A percentile compares a stretch with the other conserved stretches of the same genome.
These are phyloP conservation scores for Prochilodus magdalenae DNA, from an alignment of 2,113 vertebrate genomes.

Conservation along the genomic window DNA sequence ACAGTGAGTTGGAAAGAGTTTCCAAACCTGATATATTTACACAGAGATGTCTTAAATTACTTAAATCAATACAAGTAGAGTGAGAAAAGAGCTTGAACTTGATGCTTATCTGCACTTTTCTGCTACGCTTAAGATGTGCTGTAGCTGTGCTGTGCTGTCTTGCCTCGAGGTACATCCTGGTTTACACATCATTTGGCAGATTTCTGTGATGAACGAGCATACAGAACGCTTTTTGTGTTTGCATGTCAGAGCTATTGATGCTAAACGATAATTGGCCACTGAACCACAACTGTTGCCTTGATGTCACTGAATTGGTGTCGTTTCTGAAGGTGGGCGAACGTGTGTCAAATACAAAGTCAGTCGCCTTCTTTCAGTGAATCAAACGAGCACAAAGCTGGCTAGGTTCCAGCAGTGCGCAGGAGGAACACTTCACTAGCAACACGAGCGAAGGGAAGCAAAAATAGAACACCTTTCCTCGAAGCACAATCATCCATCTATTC, in stretches of 20 bases:
- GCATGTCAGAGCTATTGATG: neutral
- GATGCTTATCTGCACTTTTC: too few relatives aligned
- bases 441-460: too few relatives aligned
- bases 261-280: neutral
- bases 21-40: too few relatives aligned
- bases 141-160: neutral
- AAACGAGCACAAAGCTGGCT: neutral
- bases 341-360: neutral
- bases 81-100: too few relatives aligned
- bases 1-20: too few relatives aligned
- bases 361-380: neutral
- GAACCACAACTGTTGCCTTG: neutral
- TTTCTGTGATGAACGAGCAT: neutral
- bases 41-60: too few relatives aligned
- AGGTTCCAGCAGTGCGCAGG: neutral
- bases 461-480: too few relatives aligned
- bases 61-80: too few relatives aligned
- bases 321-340: neutral
- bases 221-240: neutral
- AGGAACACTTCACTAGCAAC: too few relatives aligned
- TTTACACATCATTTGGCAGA: constrained; percentile 4
- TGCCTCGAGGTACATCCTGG: constrained; percentile 36
- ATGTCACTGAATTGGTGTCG: neutral
- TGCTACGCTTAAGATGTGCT: neutral
- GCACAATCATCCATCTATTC: too few relatives aligned